phyloP scores from a whole-genome alignment of 2,113 vertebrate genomes.

The Pontoporia blainvillei region DNA sequence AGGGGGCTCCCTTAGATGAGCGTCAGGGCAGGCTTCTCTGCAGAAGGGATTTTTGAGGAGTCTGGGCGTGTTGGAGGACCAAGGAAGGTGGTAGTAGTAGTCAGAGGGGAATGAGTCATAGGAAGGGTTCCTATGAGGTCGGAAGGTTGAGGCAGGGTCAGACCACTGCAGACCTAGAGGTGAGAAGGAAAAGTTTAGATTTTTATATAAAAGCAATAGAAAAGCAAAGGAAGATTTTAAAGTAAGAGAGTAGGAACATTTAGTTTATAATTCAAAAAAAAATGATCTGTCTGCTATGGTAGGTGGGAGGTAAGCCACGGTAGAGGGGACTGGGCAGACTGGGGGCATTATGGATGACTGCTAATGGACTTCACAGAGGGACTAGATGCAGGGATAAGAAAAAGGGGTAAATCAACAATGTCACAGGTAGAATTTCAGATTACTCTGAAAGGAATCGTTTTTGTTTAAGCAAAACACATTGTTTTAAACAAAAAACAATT shows the following conservation, averaged over 20 bases:
- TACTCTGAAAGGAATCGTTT: background rate
- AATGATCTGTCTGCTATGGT: background rate
- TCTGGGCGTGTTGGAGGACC: fast-evolving
- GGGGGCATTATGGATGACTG: background rate
- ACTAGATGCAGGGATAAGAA: background rate
- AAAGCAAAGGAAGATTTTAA: background rate
- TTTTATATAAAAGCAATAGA: background rate
- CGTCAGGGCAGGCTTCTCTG: background rate
- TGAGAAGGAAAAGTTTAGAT: background rate
- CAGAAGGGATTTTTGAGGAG: background rate
- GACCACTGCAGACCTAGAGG: background rate
- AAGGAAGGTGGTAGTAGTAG: background rate
- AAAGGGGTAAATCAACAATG: background rate
- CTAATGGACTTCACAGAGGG: background rate
- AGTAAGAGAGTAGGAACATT: background rate
- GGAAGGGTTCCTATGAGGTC: background rate
- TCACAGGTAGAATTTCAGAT: background rate
- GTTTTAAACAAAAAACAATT: background rate
- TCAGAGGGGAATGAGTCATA: fast-evolving
- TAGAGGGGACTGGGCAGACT: background rate
- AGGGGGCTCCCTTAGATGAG: background rate
- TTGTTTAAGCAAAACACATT: background rate
- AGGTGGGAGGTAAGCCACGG: background rate
- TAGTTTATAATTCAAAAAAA: background rate
- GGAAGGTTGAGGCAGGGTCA: fast-evolving